These are phyloP conservation scores for Litocranius walleri DNA, from an alignment of 2,113 vertebrate genomes.

Conservation along the genomic window DNA sequence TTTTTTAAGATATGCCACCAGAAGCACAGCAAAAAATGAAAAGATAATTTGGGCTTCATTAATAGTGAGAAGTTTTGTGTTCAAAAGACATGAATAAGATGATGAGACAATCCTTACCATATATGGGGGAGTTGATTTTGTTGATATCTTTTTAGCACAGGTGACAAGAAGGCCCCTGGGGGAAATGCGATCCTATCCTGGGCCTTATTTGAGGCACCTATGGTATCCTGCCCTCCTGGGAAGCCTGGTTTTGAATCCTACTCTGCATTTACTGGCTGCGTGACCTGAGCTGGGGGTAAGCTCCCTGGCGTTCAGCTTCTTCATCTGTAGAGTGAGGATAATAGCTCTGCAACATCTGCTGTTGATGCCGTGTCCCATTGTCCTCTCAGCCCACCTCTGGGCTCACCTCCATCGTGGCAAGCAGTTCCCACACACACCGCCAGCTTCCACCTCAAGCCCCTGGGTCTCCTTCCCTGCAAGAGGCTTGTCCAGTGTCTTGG, in stretches of 20 bases:
- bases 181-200: background rate
- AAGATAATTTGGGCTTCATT: background rate
- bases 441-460: background rate
- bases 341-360: background rate
- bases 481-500: background rate
- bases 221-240: no score
- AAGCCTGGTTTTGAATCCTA: background rate
- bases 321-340: background rate
- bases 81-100: background rate
- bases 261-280: background rate
- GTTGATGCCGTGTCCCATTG: rapidly evolving
- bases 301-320: background rate
- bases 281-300: no score
- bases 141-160: background rate
- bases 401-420: background rate
- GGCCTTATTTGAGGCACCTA: background rate
- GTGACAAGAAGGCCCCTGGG: background rate
- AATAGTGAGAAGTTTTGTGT: background rate
- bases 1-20: background rate
- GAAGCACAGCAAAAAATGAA: background rate
- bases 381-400: background rate
- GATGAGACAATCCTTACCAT: background rate
- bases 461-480: background rate
- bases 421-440: background rate
- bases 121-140: background rate